Base-by-base conservation (phyloP, 1,140 invertebrate genomes). In the Ladona fulva region DNA sequence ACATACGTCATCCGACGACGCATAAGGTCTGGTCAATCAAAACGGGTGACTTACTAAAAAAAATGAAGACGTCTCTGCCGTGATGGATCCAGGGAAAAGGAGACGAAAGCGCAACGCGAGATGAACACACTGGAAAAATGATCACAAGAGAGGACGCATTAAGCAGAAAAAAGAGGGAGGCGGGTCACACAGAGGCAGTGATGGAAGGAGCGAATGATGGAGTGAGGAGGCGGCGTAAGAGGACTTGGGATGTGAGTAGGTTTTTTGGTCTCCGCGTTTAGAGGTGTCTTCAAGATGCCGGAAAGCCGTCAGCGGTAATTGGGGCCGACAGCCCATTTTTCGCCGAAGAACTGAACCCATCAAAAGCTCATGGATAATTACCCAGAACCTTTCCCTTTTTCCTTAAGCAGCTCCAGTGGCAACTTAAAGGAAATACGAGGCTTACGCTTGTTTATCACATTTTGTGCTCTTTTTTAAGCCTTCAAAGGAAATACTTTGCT, bases 251-350 rank as follows among this genome's bases (percentile, higher is more conserved):
- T 11, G 44, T 11, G 44, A 52, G 12, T 3, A 16, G 52, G n/a
- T 66, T 66, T 66, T 66, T 66, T 66, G 52, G 52, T 22, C 44
- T 19, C 10, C 44, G 44, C 10, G 52, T 66, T 66, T 6, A 66
- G 52, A 66, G 52, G 52, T 66, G 52, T 66, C 52, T 66, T 66
- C 52, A 66, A 66, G 52, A 66, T 66, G 52, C n/a, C 52, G 52
- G 52, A 66, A 66, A 66, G 52, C 52, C n/a, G 52, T 66, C 52
- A 66, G 52, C 14, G 16, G 12, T 66, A 66, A 66, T 66, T 66
- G 52, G n/a, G 52, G 52, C n/a, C 52, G 52, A 66, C 52, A 66
- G 52, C 52, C 12, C n/a, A 66, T 66, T 66, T 66, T 66, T 66
- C 52, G 52, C 52, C 52, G 52, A 66, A 66, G n/a, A 66, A 52